Base-by-base conservation (phyloP, 2,797 vertebrate genomes). In the Setipinna tenuifilis region DNA sequence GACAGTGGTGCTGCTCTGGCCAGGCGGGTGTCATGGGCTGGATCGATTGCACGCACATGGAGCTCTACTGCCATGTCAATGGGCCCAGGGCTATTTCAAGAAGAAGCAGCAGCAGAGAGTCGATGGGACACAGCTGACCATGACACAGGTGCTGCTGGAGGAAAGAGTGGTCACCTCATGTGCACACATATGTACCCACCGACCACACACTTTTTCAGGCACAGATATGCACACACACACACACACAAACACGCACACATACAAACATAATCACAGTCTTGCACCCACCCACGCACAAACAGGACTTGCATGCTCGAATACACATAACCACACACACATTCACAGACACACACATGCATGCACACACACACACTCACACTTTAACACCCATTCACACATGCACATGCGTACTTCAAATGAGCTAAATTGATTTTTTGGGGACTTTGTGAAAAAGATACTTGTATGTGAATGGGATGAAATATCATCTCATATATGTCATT, bases 21-120 rank as follows among this genome's bases (percentile, higher is more conserved):
- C 71, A 78, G 71, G 31, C 41, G 71, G 71, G 71, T 78, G 71
- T 78, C 71, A 78, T 44, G 35, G 35, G 71, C 71, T 9, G 71
- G 17, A 44, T 78, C 71, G 17, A 78, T 78, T 25, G 7, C 71
- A 3, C 31, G 71, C 31, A 31, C 41, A 25, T 78, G 71, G 71
- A 41, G 35, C 17, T 31, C 14, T 35, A 78, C 71, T 17, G 71
- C 19, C 71, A 19, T 41, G 71, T 78, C 71, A 35, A 78, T 78
- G 35, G 71, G 35, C 71, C 71, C 14, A 14, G 7, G 17, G 35
- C 71, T 78, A 78, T 78, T 78, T 78, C 35, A 78, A 78, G 71
- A 44, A 16, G 71, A 19, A 19, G 71, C 71, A 41, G 35, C 71
- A 78, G 71, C n/a, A n/a, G n/a, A n/a, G 71, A 41, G 71, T 44